Percentiles rank a stretch among this genome's conserved stretches.
Evolutionary conservation across 2,888 invertebrate genomes (phyloP).

Genomic region (Schizotus pectinicornis): DNA sequence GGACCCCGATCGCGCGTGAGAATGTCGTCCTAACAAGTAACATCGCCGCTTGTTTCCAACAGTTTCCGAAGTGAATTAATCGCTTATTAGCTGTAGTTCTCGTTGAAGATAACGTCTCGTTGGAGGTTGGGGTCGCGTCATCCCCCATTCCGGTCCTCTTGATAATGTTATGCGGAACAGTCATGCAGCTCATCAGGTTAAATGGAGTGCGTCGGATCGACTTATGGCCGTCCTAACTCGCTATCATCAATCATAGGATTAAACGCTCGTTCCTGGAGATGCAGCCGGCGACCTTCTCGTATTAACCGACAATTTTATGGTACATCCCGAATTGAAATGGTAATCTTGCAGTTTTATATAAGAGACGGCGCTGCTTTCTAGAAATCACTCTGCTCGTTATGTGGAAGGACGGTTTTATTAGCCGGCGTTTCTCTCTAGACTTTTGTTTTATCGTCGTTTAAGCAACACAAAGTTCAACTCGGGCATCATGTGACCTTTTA

Average conservation of each 20-base stretch:
- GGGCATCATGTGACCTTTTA: too few relatives aligned
- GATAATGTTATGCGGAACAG: slow-evolving; percentile 52
- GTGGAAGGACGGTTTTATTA: slow-evolving; percentile 19
- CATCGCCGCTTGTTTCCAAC: too few relatives aligned
- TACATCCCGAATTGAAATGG: slow-evolving; percentile 44
- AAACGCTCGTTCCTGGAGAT: slow-evolving; percentile 52
- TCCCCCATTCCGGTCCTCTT: slow-evolving; percentile 32
- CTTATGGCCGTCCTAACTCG: slow-evolving; percentile 53
- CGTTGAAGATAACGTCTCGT: slow-evolving; percentile 4
- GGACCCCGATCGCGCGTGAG: slow-evolving; percentile 7
- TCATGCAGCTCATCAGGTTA: slow-evolving; percentile 57
- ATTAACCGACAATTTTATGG: slow-evolving; percentile 53
- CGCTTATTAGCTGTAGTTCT: slow-evolving; percentile 2
- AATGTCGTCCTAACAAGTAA: neutral
- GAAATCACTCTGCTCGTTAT: slow-evolving; percentile 12
- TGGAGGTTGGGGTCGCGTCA: slow-evolving; percentile 8
- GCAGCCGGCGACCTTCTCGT: slow-evolving; percentile 48
- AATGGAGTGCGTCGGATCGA: slow-evolving; percentile 59
- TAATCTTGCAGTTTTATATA: slow-evolving; percentile 32
- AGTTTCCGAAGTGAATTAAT: neutral
- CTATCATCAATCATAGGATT: slow-evolving; percentile 56
- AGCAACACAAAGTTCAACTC: slow-evolving; percentile 10
- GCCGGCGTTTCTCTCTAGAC: slow-evolving; percentile 8
- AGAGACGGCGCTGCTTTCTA: slow-evolving; percentile 13
- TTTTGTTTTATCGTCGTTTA: slow-evolving; percentile 22